These are phyloP conservation scores for Macaria notata DNA, from an alignment of 2,888 invertebrate species.

Conservation along the genomic window DNA sequence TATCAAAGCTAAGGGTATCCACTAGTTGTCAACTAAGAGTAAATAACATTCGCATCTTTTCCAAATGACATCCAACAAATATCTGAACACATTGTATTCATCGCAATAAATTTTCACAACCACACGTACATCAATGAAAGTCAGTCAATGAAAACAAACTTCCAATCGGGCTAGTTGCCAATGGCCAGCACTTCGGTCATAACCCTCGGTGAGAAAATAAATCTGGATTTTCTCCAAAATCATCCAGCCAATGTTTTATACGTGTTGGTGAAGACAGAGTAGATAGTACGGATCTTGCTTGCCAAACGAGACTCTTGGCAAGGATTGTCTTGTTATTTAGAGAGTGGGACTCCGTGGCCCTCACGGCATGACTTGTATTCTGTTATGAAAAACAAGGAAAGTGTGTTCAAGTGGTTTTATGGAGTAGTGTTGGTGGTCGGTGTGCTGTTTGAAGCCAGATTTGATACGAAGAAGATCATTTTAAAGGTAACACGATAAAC, in stretches of 20 bases:
- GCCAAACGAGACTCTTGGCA: constrained; percentile 32
- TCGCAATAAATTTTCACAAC: no score
- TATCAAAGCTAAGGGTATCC: no score
- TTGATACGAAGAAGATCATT: constrained; percentile 22
- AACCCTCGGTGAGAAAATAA: constrained; percentile 13
- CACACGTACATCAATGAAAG: constrained; percentile 2
- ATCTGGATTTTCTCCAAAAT: constrained; percentile 38
- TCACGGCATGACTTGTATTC: constrained; percentile 17
- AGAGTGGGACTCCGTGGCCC: constrained; percentile 13
- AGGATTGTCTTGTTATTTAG: constrained; percentile 27
- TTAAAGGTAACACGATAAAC: constrained; percentile 28
- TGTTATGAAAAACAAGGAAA: constrained; percentile 35
- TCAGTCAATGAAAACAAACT: constrained; percentile 9
- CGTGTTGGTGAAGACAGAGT: no score
- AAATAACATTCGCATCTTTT: no score
- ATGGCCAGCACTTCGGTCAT: constrained; percentile 11
- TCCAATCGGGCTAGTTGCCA: constrained; percentile 6
- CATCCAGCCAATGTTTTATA: constrained; percentile 27
- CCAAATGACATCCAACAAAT: no score
- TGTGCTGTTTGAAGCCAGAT: constrained; percentile 39
- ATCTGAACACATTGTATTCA: no score
- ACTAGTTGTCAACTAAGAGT: no score
- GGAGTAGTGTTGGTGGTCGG: constrained; percentile 35
- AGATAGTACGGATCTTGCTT: background rate
- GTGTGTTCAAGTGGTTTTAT: constrained; percentile 33